A percentile compares a stretch with the other conserved stretches of the same genome.
Conservation (phyloP, 2,113 vertebrate genomes). For the Toxostoma redivivum region DNA sequence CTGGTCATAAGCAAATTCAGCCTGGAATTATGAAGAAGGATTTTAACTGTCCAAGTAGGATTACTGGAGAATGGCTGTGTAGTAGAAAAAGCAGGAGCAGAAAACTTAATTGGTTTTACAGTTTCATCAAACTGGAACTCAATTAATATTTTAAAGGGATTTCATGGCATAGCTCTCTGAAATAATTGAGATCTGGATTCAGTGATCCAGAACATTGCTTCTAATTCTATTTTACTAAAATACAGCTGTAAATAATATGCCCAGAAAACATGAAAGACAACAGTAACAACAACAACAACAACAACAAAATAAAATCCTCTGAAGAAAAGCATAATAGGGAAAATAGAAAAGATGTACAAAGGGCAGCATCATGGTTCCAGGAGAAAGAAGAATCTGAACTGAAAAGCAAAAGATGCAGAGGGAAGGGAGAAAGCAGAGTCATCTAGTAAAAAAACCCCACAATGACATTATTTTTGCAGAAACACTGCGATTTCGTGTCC, state of each 20-base stretch:
- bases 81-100: background rate
- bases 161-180: conserved; percentile 13
- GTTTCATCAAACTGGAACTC: conserved; percentile 19
- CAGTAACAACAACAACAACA: background rate
- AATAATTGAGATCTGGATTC: conserved; percentile 26
- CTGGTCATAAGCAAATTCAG: background rate
- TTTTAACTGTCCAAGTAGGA: background rate
- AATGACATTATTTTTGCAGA: background rate
- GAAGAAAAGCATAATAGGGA: background rate
- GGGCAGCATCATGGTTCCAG: background rate
- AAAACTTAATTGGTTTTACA: conserved; percentile 23
- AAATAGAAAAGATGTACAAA: background rate
- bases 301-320: background rate
- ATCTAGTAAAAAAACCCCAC: background rate
- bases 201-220: conserved; percentile 42
- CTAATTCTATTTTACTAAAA: conserved; percentile 23
- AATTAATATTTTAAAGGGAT: conserved; percentile 55
- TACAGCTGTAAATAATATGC: background rate
- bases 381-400: background rate
- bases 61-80: background rate
- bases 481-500: background rate
- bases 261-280: background rate
- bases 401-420: background rate
- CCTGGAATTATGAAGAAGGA: background rate
- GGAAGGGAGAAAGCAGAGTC: background rate